Base-by-base conservation (phyloP, 2,888 invertebrate species). In the Drosophila neutralis region DNA sequence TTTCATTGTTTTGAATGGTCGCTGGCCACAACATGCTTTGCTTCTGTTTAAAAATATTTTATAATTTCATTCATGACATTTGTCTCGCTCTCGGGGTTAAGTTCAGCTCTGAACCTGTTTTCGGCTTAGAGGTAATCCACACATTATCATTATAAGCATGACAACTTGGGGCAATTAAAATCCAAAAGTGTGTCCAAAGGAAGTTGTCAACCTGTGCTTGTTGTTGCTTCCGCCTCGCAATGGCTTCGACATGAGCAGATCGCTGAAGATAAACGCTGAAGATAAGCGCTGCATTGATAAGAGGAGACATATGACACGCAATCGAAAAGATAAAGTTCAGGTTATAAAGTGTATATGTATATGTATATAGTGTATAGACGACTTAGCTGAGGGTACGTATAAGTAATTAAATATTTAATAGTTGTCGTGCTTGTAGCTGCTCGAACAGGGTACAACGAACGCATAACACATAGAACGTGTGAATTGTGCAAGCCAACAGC, bases 21-120 rank as follows among this genome's bases (percentile, higher is more conserved):
- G 27, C 36, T 54, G 48, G 31, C 31, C 31, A 54, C 53, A 57
- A 60, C 63, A 63, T 63, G 54, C 60, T 64, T 49, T 69, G 52
- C 49, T 49, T 42, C n/a, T 57, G 27, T 33, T 27, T 58, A 27
- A 21, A 31, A 57, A 51, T 61, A 53, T 73, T 67, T 73, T 58
- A 69, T 40, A 73, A 74, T 72, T 86, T 75, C 89, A 88, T 85
- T 88, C 87, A 88, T 83, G 73, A 61, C 65, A 60, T 52, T 27
- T 48, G 42, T 53, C 40, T 15, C 10, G 38, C 15, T 40, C 54
- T 45, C 54, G 29, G 45, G 56, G 51, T 67, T 68, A 52, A 57
- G 27, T 29, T 42, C 31, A 29, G 27, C 31, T 27, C 40, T 29
- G 73, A 80, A 77, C 69, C 80, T 49, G 78, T 73, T 84, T 31